Evolutionary conservation across 1,140 invertebrate species (phyloP).

Genomic region (Eubasilissa regina): DNA sequence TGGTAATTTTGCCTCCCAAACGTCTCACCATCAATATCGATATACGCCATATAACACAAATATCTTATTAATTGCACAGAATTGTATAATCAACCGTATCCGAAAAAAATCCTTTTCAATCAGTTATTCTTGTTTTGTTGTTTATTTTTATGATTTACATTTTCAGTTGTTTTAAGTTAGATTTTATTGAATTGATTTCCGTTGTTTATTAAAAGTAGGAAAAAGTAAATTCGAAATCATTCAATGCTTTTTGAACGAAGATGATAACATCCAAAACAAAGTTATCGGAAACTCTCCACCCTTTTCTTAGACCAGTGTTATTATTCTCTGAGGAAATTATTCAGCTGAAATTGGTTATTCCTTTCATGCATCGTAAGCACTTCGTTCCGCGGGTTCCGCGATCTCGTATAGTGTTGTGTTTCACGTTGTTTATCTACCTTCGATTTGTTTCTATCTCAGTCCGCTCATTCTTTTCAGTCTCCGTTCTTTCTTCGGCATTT

Average conservation of each 20-base stretch:
- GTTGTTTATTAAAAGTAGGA: no score
- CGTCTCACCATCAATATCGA: no score
- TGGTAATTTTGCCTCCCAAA: no score
- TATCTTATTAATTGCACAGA: no score
- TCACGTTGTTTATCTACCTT: conserved; percentile 42
- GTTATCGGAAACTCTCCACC: conserved; percentile 19
- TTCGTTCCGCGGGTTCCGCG: neutral
- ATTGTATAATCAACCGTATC: no score
- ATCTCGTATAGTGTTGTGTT: conserved; percentile 16
- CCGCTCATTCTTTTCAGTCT: conserved; percentile 31
- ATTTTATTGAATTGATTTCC: no score
- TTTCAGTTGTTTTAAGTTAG: no score
- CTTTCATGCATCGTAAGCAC: conserved; percentile 44
- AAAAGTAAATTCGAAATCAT: neutral
- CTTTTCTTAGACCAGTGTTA: conserved; percentile 29
- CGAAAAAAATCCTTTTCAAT: no score
- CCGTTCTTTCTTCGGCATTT: conserved; percentile 43
- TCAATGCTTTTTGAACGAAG: conserved; percentile 3
- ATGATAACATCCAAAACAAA: conserved; percentile 21
- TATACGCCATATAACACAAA: no score
- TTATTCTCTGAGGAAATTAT: conserved; percentile 45
- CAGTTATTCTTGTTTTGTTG: no score
- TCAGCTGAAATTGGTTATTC: conserved; percentile 43
- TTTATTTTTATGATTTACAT: no score
- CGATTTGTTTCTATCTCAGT: conserved; percentile 42